Base-by-base conservation (phyloP, 1,140 invertebrate species). In the Gonatopus flavifemur region DNA sequence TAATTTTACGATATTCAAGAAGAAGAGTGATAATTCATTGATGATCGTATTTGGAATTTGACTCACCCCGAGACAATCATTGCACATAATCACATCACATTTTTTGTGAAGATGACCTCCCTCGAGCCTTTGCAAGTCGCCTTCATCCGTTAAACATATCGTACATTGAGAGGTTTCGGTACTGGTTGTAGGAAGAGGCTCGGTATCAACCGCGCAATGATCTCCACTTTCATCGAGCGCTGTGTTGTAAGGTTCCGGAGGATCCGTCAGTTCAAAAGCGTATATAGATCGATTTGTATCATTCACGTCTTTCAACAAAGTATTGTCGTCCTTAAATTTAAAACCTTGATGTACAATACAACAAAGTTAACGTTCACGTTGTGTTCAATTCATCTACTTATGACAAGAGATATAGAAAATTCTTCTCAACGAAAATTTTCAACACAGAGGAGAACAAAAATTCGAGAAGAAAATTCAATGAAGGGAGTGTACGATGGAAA, bases 121-220 rank as follows among this genome's bases (percentile, higher is more conserved):
- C 4, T 65, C 68, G 52, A 87, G 85, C 18, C 78, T 78, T 49
- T 81, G 79, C 22, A 87, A 66, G 51, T 83, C 79, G 13, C 67
- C 74, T 16, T 84, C 81, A 36, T 87, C 85, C 44, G 87, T 85
- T 13, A 87, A 68, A 57, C 86, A 88, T 49, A 88, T 87, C 21
- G 76, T 81, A 70, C 86, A 87, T 3, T 54, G 51, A 21, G 62
- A 64, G 24, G 70, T 68, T 12, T 67, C 71, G 2, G 58, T 51
- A 1, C 55, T 59, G 12, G 51, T 50, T 0, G 65, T 57, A 33
- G 70, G 69, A 48, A 59, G 67, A 28, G 54, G 46, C 10, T 76
- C 66, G 19, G 57, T 38, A 15, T 62, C 61, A 20, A 44, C 28
- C 32, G 64, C 33, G 41, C 47, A 19, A 12, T 69, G 64, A 45